Percentiles rank a stretch among this genome's conserved stretches.
These are phyloP conservation scores for Rhinoderma darwinii DNA, from an alignment of 2,113 vertebrate species.

Conservation along the genomic window DNA sequence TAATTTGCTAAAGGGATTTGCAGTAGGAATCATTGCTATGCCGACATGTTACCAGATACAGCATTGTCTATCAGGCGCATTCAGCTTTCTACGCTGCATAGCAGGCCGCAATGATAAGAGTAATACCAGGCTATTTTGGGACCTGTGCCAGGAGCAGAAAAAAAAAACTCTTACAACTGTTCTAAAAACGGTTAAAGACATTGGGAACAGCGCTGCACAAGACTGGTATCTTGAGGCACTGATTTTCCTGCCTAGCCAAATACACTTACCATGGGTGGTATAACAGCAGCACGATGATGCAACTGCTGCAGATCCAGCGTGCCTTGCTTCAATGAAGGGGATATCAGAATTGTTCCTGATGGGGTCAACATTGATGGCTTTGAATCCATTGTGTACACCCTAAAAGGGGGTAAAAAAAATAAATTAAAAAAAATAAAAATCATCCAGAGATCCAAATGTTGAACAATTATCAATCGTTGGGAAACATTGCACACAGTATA, in stretches of 20 bases:
- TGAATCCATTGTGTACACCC: slow-evolving; percentile 85
- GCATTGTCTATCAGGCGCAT: too few relatives aligned
- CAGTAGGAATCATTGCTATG: too few relatives aligned
- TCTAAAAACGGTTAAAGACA: too few relatives aligned
- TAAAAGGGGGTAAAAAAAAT: slow-evolving; percentile 63
- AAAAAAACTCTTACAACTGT: too few relatives aligned
- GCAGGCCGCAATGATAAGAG: too few relatives aligned
- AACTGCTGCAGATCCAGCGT: slow-evolving; percentile 91
- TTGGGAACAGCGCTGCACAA: too few relatives aligned
- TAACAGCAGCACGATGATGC: slow-evolving; percentile 91
- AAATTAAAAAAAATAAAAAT: background rate
- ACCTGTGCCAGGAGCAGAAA: too few relatives aligned
- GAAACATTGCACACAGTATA: background rate
- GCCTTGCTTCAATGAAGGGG: slow-evolving; percentile 83
- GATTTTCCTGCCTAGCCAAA: background rate
- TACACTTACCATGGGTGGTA: slow-evolving; percentile 90
- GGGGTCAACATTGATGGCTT: slow-evolving; percentile 88
- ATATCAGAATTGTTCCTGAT: slow-evolving; percentile 83
- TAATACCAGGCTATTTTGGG: too few relatives aligned
- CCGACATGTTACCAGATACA: too few relatives aligned
- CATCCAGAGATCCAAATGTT: background rate
- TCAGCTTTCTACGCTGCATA: too few relatives aligned
- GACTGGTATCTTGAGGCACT: too few relatives aligned
- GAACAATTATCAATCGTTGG: background rate
- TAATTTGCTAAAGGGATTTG: too few relatives aligned